phyloP scores from a whole-genome alignment of 2,888 invertebrate species.

The Ramazzottius varieornatus region DNA sequence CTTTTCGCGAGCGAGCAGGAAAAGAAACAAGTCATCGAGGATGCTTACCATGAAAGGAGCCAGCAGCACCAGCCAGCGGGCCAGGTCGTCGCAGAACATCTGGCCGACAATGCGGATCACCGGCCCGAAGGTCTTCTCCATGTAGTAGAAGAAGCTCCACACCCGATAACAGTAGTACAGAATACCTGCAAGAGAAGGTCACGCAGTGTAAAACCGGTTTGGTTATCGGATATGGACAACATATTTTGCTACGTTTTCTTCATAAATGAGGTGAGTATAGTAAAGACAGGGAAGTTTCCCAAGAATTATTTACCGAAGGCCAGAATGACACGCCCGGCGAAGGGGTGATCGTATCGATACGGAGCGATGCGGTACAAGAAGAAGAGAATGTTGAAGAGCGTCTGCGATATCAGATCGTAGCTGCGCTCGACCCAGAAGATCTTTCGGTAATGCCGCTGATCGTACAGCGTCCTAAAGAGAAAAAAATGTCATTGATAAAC shows the following conservation, averaged over 20 bases:
- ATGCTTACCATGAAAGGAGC: background rate
- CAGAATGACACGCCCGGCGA: background rate
- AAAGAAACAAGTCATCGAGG: too few species aligned
- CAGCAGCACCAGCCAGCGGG: background rate
- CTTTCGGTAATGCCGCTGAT: background rate
- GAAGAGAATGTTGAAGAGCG: constrained; percentile 1
- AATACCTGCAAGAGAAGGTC: background rate
- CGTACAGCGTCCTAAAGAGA: background rate
- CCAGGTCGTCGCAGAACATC: background rate
- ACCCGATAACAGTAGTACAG: background rate
- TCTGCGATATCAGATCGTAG: background rate
- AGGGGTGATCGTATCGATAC: constrained; percentile 3
- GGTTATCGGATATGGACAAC: too few species aligned
- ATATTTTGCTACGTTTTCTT: too few species aligned
- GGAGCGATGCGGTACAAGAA: background rate
- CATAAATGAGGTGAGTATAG: too few species aligned
- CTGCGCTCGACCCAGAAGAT: background rate
- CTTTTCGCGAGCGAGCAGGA: too few species aligned
- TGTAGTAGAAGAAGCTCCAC: background rate
- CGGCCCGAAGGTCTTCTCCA: background rate
- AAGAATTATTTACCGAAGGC: background rate
- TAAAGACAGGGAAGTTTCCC: background rate
- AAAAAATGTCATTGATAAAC: background rate
- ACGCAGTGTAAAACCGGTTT: too few species aligned
- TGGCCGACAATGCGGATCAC: background rate